Evolutionary conservation across 1,140 invertebrate species (phyloP), one percentile per base, ranked within the genome.

Genomic region (Elymnias hypermnestra): DNA sequence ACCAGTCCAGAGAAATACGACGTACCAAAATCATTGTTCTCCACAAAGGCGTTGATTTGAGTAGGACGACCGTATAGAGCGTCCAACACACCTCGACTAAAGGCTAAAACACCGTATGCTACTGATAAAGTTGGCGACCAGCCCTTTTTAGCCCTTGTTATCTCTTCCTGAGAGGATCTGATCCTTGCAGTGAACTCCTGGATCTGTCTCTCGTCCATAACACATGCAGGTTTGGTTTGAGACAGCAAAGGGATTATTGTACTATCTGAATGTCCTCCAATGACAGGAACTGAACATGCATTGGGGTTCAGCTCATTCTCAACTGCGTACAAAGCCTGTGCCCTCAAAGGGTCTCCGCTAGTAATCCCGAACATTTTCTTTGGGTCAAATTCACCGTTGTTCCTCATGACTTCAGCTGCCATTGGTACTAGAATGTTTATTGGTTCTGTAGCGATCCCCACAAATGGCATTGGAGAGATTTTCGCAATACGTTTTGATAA

Each of bases 391-490:
- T 88, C 85, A 22, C 88, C 88, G 18, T 85, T 61, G 38, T 89
- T 89, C 63, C 91, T 92, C 64, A 90, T 87, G 2, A 93, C 86
- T 74, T 93, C 92, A 7, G 89, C 83, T 2, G 90, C 90, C 69
- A 93, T 92, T 0, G 92, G 92, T 1, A 94, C 90, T 4, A 91
- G 89, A 10, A 89, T 90, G 43, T 87, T 87, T 2, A 92, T 89
- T 4, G 92, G 92, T 65, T 94, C 93, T 1, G 92, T 89, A 39
- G 92, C 90, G 49, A 93, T 91, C 6, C 88, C 89, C 12, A 93
- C 70, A 52, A 92, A 88, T 12, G 92, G 91, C 52, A 91, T 86
- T 2, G 92, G 92, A 39, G 87, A 88, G 41, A 74, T 56, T 68
- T 89, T 82, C 15, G 91, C 88, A 57, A 88, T 77, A 9, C 83